Evolutionary conservation across 2,888 invertebrate species (phyloP), one percentile per base, ranked within the genome.

Genomic region (Creontiades dilutus): DNA sequence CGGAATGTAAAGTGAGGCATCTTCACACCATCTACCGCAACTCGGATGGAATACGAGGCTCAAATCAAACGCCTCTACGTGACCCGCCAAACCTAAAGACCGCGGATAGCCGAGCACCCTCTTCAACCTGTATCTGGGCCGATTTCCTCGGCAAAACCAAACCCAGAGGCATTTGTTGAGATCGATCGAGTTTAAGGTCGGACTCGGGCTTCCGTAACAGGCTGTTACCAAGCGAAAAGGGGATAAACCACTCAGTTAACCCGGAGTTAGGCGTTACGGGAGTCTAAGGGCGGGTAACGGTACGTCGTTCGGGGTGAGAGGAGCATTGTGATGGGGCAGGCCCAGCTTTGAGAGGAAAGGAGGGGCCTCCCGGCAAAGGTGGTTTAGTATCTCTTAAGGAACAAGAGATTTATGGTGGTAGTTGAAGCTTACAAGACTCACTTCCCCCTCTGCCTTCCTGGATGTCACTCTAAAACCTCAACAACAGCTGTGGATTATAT

Each of bases 221-320:
- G 52, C 82, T 82, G 82, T 82, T 82, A 82, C 82, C 82, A 23
- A 11, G 27, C n/a, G 46, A 78, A 78, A 82, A 52, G 82, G 82
- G 82, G 82, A 82, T 82, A 82, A 82, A 82, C 82, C 48, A 48
- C 82, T 52, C 47, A 47, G 78, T 78, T 78, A 78, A 78, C 78
- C 46, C 78, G 47, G 78, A 78, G 46, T 78, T 28, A 47, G 47
- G 46, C 78, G 47, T 27, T 68, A 57, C 57, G 57, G 57, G 57
- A 5, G 57, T 57, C 19, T 9, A n/a, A 61, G 61, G 19, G 61
- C 61, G 68, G 68, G 68, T 68, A 68, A 23, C 68, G 68, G 68
- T 52, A 52, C 13, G 14, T 52, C 52, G 52, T 52, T 52, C 52
- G 52, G 52, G 52, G 52, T 19, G 68, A 68, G 68, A 68, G 23